These are phyloP conservation scores for Drosophila ezoana DNA, from an alignment of 2,888 invertebrate species.

Conservation along the genomic window DNA sequence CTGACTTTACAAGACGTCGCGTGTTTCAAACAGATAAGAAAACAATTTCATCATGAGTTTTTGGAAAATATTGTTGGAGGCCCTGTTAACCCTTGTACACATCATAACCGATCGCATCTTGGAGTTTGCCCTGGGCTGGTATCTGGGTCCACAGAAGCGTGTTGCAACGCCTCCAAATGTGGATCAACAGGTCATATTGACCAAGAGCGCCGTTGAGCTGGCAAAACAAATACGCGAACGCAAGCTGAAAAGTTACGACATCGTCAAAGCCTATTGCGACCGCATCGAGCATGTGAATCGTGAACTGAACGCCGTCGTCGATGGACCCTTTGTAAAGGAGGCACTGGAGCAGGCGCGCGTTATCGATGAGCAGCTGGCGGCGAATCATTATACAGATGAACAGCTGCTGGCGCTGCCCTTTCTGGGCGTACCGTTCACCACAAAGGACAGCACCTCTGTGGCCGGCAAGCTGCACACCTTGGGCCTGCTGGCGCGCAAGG, in stretches of 20 bases:
- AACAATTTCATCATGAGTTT: conserved; percentile 59
- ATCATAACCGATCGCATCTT: conserved; percentile 74
- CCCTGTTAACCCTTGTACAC: conserved; percentile 73
- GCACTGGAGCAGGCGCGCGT: conserved; percentile 91
- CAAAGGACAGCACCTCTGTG: conserved; percentile 94
- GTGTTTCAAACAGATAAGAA: conserved; percentile 18
- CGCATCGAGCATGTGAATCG: conserved; percentile 90
- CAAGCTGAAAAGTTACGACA: conserved; percentile 88
- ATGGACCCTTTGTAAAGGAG: conserved; percentile 89
- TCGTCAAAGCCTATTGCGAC: conserved; percentile 91
- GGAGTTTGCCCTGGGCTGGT: conserved; percentile 80
- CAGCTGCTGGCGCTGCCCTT: conserved; percentile 91
- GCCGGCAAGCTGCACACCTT: conserved; percentile 90
- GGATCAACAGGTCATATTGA: conserved; percentile 81
- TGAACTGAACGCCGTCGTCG: conserved; percentile 92
- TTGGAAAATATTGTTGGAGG: conserved; percentile 65
- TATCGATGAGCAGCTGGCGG: conserved; percentile 89
- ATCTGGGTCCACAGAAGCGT: conserved; percentile 74
- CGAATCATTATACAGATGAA: conserved; percentile 87
- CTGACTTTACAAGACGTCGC: conserved; percentile 1
- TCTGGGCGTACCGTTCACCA: conserved; percentile 95
- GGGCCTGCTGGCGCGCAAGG: conserved; percentile 88
- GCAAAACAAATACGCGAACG: conserved; percentile 89
- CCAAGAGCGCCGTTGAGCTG: conserved; percentile 89
- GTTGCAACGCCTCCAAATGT: conserved; percentile 70